Base-by-base conservation (phyloP, 2,888 invertebrate genomes). In the Furcula furcula region DNA sequence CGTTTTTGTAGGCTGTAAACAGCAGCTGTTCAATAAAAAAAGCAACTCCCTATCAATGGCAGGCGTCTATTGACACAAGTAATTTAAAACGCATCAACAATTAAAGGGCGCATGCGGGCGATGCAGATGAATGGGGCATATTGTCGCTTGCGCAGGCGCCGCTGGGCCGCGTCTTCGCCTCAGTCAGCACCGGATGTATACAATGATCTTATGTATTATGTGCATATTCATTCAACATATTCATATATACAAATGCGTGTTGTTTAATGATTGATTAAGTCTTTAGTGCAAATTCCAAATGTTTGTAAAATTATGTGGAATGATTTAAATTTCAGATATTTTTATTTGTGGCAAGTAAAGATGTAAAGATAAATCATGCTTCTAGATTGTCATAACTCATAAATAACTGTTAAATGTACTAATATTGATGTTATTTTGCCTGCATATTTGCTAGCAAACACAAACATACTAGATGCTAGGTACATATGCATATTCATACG, bases 81-180 rank as follows among this genome's bases (percentile, higher is more conserved):
- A 54, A 68, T 71, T 62, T 64, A 65, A 73, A 65, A 61, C 53
- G 50, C 54, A 67, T 70, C 57, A 56, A 53, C 51, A 72, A 77
- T 77, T 74, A 76, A 73, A 62, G 61, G 60, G 61, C 37, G 49
- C 46, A 76, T 76, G 75, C 79, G 82, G 80, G 80, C 64, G 53
- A 57, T 40, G 49, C 38, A 30, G 29, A 29, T 76, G 68, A 80
- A 79, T 73, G 63, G 57, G 63, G 63, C 46, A 59, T 63, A 67
- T 76, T 79, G 70, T 73, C 55, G 54, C 40, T 59, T 54, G 46
- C 56, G 55, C 50, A 45, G 57, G 63, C 65, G 61, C 51, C 55
- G 45, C 36, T 37, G 43, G n/a, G 14, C 26, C 49, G 35, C 52
- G 49, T 45, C 38, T 54, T 39, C 46, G 54, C 55, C 40, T 51